Evolutionary conservation across 2,888 invertebrate species (phyloP), one percentile per base, ranked within the genome.

Genomic region (Drosophila nr. perissopoda): DNA sequence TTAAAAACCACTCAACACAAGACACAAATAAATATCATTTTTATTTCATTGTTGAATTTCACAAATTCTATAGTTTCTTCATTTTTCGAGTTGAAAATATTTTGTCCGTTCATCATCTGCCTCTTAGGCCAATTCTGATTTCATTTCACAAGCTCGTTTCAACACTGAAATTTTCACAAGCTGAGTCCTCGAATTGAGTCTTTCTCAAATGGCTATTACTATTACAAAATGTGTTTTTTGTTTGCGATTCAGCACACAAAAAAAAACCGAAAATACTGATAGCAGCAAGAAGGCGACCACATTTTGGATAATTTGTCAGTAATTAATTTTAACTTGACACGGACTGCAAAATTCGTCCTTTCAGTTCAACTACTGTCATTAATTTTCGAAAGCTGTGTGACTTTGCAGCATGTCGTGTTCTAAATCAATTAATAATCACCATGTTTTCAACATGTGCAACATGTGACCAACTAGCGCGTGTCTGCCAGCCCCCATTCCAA

Each of bases 351-450:
- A 69, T 51, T 61, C 57, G 83, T 66, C 63, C 56, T 18, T 16
- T 56, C 45, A 31, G 21, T 13, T 36, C 38, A 56, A 45, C 49
- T n/a, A 36, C 13, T 69, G 67, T 76, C 73, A 83, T 86, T 80
- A 82, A 78, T 88, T 87, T 80, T 64, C 52, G 52, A 48, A 64
- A 70, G 64, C 76, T 71, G 59, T 62, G 54, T 25, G 63, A 64
- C 61, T 67, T 73, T 65, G 57, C 53, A 61, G 57, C 27, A 48
- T 40, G 69, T 66, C 49, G 52, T 53, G 73, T 65, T 73, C 45
- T 51, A 82, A 80, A 81, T 79, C 88, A 83, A 89, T 87, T 85
- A 89, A 87, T 87, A 88, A 83, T 81, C 56, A 62, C 18, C 29
- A 48, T 29, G 70, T 57, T 42, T 65, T 49, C 33, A n/a, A 18